Conservation (phyloP, 2,888 invertebrate species). For the Eupeodes luniger region DNA sequence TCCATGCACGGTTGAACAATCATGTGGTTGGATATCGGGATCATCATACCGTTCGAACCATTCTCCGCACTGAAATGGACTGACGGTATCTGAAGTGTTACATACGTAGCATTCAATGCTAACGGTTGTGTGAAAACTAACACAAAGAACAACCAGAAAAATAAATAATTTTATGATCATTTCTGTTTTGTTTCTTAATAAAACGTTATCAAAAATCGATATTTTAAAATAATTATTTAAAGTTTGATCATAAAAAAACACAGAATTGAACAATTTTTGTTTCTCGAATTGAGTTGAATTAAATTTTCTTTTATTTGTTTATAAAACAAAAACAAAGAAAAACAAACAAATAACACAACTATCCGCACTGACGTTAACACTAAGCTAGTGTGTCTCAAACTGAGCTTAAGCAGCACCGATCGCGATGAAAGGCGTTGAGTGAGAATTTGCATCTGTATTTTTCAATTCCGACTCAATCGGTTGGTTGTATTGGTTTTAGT, state of each 20-base stretch:
- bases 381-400: slow-evolving; percentile 58
- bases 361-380: slow-evolving; percentile 61
- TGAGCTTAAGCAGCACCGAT: slow-evolving; percentile 51
- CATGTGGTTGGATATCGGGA: slow-evolving; percentile 87
- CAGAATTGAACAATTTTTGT: not conserved
- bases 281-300: not conserved
- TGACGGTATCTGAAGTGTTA: slow-evolving; percentile 90
- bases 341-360: slow-evolving; percentile 17
- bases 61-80: slow-evolving; percentile 94
- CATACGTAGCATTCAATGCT: slow-evolving; percentile 95
- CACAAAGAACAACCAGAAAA: slow-evolving; percentile 49
- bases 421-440: slow-evolving; percentile 54
- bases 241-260: not conserved
- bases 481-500: slow-evolving; percentile 14
- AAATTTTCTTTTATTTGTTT: slow-evolving; percentile 9
- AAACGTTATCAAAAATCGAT: slow-evolving; percentile 10
- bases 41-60: slow-evolving; percentile 88
- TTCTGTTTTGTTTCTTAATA: slow-evolving; percentile 3
- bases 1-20: slow-evolving; percentile 92
- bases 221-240: not conserved
- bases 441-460: slow-evolving; percentile 27
- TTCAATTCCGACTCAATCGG: slow-evolving; percentile 50
- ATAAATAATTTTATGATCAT: slow-evolving; percentile 49
- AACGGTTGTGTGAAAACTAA: slow-evolving; percentile 84
- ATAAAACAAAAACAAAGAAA: not conserved